Evolutionary conservation across 2,113 vertebrate genomes (phyloP), one percentile per base, ranked within the genome.

Genomic region (Pipra filicauda): DNA sequence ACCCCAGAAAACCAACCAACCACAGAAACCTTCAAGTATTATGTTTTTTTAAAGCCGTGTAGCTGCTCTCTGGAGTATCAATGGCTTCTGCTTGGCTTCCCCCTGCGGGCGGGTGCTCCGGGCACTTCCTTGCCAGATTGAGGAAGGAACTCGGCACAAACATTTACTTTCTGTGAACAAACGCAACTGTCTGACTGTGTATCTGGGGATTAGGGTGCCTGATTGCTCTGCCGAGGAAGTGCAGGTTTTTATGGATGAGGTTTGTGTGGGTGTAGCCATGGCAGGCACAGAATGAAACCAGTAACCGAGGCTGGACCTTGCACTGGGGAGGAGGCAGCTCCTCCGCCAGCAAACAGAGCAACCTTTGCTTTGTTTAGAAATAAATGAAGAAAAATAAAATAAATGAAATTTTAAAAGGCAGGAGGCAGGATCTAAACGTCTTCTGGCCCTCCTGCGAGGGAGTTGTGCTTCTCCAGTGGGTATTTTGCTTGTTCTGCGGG

Each of bases 41-140:
- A 30, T 2, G 6, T 0, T n/a, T 57, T 73, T 81, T 73, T 69
- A 6, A 82, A 79, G 27, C 46, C 3, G 0, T 3, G 14, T 66
- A 20, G 8, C 37, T 71, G 37, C 18, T 67, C 31, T 35, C 46
- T 58, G 39, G 33, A n/a, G 31, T 41, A 24, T 23, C 2, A 2
- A 20, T 31, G 76, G 76, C 80, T 90, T 57, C 35, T 84, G 49
- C 85, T 73, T 41, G 61, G 79, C 15, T 52, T 70, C 49, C 30
- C 28, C 3, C 24, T 43, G 52, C 0, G 0, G 46, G 31, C 2
- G 12, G 31, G 26, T 23, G 35, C 6, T 62, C 9, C 0, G 0
- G 51, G 39, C 66, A 6, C 41, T 66, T 73, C 65, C 64, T 52
- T 44, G 22, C 41, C 30, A 2, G 33, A 4, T 5, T 6, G 4